These are phyloP conservation scores for Crotophaga sulcirostris DNA, from an alignment of 2,113 vertebrate species.

Conservation along the genomic window DNA sequence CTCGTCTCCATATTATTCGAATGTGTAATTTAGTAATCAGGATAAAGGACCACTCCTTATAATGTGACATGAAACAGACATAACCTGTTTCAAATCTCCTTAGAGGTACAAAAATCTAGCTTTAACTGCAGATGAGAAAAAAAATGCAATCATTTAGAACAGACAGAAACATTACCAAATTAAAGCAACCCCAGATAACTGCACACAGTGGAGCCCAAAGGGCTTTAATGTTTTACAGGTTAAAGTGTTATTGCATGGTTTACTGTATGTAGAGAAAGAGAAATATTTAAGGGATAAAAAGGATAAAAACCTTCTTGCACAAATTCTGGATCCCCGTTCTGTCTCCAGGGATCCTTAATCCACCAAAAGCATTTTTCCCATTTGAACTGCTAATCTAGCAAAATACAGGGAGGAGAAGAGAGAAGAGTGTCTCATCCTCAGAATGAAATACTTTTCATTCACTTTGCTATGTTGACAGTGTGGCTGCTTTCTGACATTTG, in stretches of 20 bases:
- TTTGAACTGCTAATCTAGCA: slow-evolving; percentile 20
- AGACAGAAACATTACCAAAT: background rate
- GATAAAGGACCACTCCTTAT: background rate
- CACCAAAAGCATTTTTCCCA: background rate
- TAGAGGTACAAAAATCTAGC: background rate
- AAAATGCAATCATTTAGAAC: background rate
- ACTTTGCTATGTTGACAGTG: background rate
- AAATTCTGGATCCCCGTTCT: background rate
- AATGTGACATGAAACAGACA: background rate
- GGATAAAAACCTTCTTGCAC: background rate
- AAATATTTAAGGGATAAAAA: slow-evolving; percentile 6
- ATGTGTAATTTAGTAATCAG: background rate
- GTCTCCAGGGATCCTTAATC: slow-evolving; percentile 31
- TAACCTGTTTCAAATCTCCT: background rate
- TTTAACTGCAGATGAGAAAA: background rate
- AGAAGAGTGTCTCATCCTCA: background rate
- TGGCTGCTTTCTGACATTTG: background rate
- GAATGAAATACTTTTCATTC: background rate
- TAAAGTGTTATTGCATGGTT: background rate
- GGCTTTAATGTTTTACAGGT: background rate
- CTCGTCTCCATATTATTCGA: background rate
- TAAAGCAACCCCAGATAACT: background rate
- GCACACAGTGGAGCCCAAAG: background rate
- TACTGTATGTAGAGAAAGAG: background rate
- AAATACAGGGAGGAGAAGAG: background rate